phyloP scores from a whole-genome alignment of 2,113 vertebrate species.

The Chunga burmeisteri region DNA sequence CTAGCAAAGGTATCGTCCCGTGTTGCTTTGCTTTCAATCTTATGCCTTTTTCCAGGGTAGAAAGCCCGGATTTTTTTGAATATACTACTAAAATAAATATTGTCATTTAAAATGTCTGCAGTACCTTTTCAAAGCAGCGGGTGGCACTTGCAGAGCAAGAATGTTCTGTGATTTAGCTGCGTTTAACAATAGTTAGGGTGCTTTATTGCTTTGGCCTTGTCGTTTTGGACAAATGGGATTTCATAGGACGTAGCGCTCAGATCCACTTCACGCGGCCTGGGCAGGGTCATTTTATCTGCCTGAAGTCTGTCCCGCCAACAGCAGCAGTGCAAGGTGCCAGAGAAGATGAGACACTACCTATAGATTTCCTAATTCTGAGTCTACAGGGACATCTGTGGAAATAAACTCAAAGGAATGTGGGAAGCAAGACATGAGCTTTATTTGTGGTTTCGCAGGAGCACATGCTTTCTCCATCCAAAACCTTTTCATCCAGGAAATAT shows the following conservation, averaged over 20 bases:
- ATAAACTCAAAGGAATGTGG: background rate
- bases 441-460: background rate
- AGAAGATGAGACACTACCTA: background rate
- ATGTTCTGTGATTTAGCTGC: background rate
- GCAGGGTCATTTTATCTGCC: background rate
- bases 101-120: background rate
- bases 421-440: background rate
- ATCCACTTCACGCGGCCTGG: background rate
- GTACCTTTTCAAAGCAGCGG: conserved; percentile 51
- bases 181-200: background rate
- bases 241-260: background rate
- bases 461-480: background rate
- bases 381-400: background rate
- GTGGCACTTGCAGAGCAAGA: conserved; percentile 66
- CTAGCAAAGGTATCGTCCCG: background rate
- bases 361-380: background rate
- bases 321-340: background rate
- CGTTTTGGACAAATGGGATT: background rate
- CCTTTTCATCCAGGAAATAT: background rate
- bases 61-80: background rate
- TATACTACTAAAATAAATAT: background rate
- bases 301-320: background rate
- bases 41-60: background rate
- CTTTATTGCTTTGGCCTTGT: background rate
- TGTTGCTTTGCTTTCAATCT: background rate